phyloP scores from a whole-genome alignment of 2,888 invertebrate genomes.

The Drosophila mercatorum region DNA sequence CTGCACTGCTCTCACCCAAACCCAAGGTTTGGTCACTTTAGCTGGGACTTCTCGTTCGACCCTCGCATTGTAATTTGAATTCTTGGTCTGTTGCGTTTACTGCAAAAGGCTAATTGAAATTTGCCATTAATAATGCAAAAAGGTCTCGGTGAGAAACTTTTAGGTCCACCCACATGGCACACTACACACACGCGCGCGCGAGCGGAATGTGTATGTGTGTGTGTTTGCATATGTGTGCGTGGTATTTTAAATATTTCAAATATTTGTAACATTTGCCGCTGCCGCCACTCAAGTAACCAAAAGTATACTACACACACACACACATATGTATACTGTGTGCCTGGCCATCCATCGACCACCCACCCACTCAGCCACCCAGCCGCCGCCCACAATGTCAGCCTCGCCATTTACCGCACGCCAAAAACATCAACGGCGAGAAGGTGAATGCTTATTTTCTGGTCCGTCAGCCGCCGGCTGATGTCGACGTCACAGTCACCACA shows the following conservation, averaged over 20 bases:
- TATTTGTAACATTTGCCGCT: constrained; percentile 77
- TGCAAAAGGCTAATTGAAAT: constrained; percentile 77
- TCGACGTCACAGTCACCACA: constrained; percentile 71
- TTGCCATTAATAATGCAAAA: constrained; percentile 80
- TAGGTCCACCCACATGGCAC: constrained; percentile 61
- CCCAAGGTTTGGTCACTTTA: background rate
- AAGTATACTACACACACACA: constrained; percentile 46
- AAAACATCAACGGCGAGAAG: constrained; percentile 68
- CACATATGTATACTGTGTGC: background rate
- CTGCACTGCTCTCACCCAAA: background rate
- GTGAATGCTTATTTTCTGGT: constrained; percentile 78
- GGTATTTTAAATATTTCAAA: constrained; percentile 79
- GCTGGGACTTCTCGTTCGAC: constrained; percentile 26
- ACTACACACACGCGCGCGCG: constrained; percentile 21
- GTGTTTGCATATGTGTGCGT: constrained; percentile 52
- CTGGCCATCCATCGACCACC: background rate
- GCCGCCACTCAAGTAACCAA: constrained; percentile 70
- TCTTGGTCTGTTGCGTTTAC: constrained; percentile 71
- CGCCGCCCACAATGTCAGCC: constrained; percentile 48
- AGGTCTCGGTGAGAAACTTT: constrained; percentile 77
- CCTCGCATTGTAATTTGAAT: constrained; percentile 62
- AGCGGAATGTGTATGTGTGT: constrained; percentile 9
- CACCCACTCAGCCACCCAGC: background rate
- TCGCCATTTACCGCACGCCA: constrained; percentile 77
- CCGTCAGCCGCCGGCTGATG: constrained; percentile 79